Percentiles rank a stretch among this genome's conserved stretches.
phyloP scores from a whole-genome alignment of 92 coral and sea anemone species.

The Porites divaricata region DNA sequence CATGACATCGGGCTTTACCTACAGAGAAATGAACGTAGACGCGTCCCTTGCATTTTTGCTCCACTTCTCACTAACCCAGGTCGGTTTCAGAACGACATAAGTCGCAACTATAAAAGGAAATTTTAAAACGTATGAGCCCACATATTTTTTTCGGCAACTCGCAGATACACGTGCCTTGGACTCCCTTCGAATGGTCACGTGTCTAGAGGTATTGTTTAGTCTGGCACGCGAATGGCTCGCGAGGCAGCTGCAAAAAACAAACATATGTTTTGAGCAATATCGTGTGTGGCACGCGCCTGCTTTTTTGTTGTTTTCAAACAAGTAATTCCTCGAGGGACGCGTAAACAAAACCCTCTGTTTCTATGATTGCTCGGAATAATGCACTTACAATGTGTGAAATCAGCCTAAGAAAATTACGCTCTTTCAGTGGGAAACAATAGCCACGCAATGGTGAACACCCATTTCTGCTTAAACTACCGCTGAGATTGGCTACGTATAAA shows the following conservation, averaged over 20 bases:
- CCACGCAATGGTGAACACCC: conserved; percentile 41
- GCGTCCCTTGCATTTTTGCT: background rate
- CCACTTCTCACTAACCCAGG: background rate
- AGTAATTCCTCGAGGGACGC: conserved; percentile 35
- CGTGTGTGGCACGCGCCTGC: conserved; percentile 56
- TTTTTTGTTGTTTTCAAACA: conserved; percentile 33
- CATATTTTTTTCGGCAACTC: background rate
- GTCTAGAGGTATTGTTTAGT: conserved; percentile 26
- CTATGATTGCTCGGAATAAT: conserved; percentile 25
- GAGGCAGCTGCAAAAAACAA: conserved; percentile 52
- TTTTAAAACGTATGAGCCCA: background rate
- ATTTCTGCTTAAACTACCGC: conserved; percentile 9
- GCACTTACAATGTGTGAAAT: conserved; percentile 26
- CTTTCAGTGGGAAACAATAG: conserved; percentile 33
- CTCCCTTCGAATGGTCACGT: conserved; percentile 26
- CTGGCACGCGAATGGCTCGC: conserved; percentile 80
- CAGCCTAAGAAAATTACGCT: conserved; percentile 41
- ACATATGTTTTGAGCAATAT: conserved; percentile 60
- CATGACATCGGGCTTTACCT: conserved; percentile 23
- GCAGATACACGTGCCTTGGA: conserved; percentile 30
- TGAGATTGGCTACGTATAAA: conserved; percentile 46
- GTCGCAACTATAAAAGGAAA: background rate
- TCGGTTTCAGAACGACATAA: background rate
- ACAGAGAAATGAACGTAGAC: conserved; percentile 9
- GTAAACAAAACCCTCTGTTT: conserved; percentile 21